Evolutionary conservation across 2,888 invertebrate genomes (phyloP).

Genomic region (Augiades crinisus): DNA sequence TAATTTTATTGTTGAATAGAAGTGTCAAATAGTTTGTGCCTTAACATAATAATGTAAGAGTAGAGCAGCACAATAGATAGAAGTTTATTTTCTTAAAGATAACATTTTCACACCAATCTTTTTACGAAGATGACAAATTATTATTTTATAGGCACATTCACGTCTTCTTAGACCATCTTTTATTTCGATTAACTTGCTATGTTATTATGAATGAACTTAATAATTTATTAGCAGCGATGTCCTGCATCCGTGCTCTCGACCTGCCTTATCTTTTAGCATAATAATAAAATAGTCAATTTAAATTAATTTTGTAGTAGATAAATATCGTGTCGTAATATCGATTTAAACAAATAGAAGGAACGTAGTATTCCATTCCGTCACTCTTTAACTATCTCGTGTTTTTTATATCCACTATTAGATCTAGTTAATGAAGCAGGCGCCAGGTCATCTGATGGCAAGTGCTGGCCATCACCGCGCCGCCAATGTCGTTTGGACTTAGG

Average conservation of each 20-base stretch:
- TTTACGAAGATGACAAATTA: constrained; percentile 27
- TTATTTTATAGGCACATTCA: constrained; percentile 12
- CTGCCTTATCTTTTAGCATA: constrained; percentile 49
- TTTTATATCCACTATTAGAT: no score
- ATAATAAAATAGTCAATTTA: constrained; percentile 70
- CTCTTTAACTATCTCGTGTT: no score
- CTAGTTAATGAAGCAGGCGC: no score
- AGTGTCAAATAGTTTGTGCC: constrained; percentile 58
- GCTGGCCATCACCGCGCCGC: no score
- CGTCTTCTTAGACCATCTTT: constrained; percentile 8
- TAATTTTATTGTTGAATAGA: constrained; percentile 32
- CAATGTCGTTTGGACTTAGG: no score
- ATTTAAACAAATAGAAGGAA: no score
- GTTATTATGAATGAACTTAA: constrained; percentile 23
- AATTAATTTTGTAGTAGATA: constrained; percentile 46
- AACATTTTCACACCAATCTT: neutral
- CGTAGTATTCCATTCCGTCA: no score
- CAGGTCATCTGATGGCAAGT: no score
- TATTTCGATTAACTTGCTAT: constrained; percentile 18
- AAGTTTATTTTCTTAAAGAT: constrained; percentile 6
- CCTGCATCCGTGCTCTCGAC: constrained; percentile 10
- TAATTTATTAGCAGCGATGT: constrained; percentile 23
- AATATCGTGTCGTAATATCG: no score
- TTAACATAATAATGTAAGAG: constrained; percentile 33
- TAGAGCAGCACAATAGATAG: constrained; percentile 33